Base-by-base conservation (phyloP, 2,888 invertebrate genomes). In the Latrodectus hesperus region DNA sequence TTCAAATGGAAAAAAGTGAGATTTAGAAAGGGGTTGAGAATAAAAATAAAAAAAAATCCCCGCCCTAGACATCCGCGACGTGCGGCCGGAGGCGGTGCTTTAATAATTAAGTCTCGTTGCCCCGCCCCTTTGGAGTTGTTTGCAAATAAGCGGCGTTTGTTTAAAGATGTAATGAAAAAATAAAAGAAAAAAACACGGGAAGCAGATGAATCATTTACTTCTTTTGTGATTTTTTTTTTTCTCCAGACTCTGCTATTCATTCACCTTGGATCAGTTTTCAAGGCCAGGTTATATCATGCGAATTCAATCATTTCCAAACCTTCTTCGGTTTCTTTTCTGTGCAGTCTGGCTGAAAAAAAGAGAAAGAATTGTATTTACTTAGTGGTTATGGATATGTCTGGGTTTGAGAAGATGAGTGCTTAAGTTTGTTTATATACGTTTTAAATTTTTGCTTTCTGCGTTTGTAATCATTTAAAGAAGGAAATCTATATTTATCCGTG, bases 141-240 rank as follows among this genome's bases (percentile, higher is more conserved):
- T 88, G 87, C 82, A 88, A 88, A 88, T 86, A 86, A 80, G 77
- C 86, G 77, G 86, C 81, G 64, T 72, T 81, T 81, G 81, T 71
- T 75, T 82, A 67, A 84, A 77, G 75, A 72, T 55, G 75, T 17
- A 84, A 71, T 76, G 64, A 83, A 83, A 71, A 70, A 75, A 60
- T 1, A 81, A 68, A 26, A 70, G 55, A 71, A 17, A 49, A 49
- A 67, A 64, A 76, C 17, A 51, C 17, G 65, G 76, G 51, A 71
- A 72, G 65, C 72, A 9, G 64, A 26, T 80, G 49, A 55, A 73
- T 73, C 16, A 51, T 74, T 81, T n/a, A 53, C 12, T 67, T 80
- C 65, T 65, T 55, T 81, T 52, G 67, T 12, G 64, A n/a, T 53
- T 14, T 22, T 17, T 10, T 73, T 17, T 77, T 53, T 53, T 67